Conservation (phyloP, 2,113 vertebrate genomes). For the Heteronetta atricapilla region DNA sequence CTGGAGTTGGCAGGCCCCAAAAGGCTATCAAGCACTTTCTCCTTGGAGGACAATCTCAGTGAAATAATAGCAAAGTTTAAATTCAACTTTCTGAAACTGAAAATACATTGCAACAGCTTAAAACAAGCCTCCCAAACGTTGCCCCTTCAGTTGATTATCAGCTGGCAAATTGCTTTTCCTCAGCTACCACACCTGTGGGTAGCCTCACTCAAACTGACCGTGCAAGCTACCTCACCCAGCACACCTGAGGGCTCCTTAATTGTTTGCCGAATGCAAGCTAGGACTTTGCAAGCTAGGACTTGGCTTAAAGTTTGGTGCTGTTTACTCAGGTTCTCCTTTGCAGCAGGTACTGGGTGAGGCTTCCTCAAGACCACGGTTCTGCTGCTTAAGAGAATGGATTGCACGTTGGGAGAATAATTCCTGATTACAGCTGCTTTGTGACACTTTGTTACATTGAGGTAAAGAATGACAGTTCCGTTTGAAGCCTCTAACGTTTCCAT, state of each 20-base stretch:
- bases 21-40: background rate
- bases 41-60: rapidly evolving
- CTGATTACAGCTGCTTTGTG: too few species aligned
- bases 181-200: rapidly evolving
- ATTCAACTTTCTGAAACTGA: background rate
- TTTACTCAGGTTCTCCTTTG: background rate
- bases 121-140: rapidly evolving
- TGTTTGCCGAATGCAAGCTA: rapidly evolving
- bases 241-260: rapidly evolving
- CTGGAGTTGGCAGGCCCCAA: too few species aligned
- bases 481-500: background rate
- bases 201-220: background rate
- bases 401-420: rapidly evolving
- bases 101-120: rapidly evolving
- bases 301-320: rapidly evolving
- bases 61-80: background rate
- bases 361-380: background rate
- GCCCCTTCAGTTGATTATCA: background rate
- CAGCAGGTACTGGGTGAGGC: background rate
- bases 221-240: rapidly evolving
- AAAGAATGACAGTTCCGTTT: too few species aligned
- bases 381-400: rapidly evolving
- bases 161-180: rapidly evolving
- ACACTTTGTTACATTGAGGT: rapidly evolving
- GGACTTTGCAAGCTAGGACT: rapidly evolving